Evolutionary conservation across 2,113 vertebrate genomes (phyloP), one percentile per base, ranked within the genome.

Genomic region (Lepisosteus oculatus): DNA sequence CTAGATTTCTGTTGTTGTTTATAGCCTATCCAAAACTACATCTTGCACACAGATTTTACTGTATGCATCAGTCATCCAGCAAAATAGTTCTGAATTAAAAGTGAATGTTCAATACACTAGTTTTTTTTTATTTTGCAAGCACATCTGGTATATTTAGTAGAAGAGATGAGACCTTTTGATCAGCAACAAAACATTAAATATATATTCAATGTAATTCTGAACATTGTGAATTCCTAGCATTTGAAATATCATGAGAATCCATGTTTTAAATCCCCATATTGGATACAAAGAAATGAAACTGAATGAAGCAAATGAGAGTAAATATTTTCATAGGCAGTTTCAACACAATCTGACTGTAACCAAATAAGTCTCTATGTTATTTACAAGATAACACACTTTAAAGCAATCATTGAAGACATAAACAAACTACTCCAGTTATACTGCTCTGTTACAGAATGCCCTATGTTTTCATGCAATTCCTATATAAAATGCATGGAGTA

Each of bases 351-450:
- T 57, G 67, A 68, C 7, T 29, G 17, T 54, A 12, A 55, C 43
- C 57, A 59, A 69, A 69, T 56, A 17, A 15, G 12, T 14, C 55
- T 8, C 7, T 13, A 43, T n/a, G 41, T 43, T 59, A 54, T 43
- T 69, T 59, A 55, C n/a, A 55, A 69, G 55, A 57, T 69, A 69
- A 43, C 6, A 41, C 14, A 44, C 29, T 9, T 14, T 3, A 51
- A 69, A 44, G 68, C 55, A 69, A 12, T 69, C 41, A 42, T 5
- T 44, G 68, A 54, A 43, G n/a, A 51, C 3, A 54, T 67, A 67
- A 67, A 67, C 14, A 55, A n/a, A 12, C 13, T 15, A 41, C 65
- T 62, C 69, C 43, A 17, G 17, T 64, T 64, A n/a, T 43, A 43
- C 51, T 43, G n/a, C 9, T 45, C 13, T 11, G 56, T 43, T 56